phyloP scores from a whole-genome alignment of 2,113 vertebrate genomes.

The Lanius collurio region DNA sequence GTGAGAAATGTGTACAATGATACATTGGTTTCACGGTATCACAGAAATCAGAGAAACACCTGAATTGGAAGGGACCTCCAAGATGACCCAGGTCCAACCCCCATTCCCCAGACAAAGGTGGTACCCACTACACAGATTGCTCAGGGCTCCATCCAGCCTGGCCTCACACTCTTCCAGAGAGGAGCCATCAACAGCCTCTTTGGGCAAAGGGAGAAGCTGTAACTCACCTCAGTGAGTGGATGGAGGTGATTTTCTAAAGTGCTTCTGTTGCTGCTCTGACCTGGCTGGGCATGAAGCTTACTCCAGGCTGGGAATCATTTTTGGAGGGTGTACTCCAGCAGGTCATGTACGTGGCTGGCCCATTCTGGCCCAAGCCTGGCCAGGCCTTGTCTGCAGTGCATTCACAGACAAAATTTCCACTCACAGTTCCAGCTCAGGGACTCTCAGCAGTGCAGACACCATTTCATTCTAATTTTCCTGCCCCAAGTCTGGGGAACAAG shows the following conservation, averaged over 20 bases:
- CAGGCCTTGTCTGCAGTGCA: not conserved
- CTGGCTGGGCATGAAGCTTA: not conserved
- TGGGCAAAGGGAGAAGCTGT: not conserved
- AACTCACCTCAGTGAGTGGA: not conserved
- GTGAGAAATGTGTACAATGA: not conserved
- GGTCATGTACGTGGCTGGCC: not conserved
- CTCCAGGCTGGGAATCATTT: not conserved
- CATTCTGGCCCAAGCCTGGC: not conserved
- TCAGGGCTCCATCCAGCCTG: not conserved
- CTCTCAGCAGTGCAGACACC: not conserved
- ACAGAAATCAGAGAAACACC: no score
- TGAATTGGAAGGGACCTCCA: not conserved
- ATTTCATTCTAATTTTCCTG: not conserved
- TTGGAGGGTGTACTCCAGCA: not conserved
- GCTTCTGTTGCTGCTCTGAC: not conserved
- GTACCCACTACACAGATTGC: no score
- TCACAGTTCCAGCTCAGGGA: not conserved
- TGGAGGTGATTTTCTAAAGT: not conserved
- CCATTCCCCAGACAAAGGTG: no score
- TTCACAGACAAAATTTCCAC: not conserved
- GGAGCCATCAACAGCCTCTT: not conserved
- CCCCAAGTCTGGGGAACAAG: not conserved
- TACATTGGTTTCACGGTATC: not conserved
- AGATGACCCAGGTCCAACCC: not conserved
- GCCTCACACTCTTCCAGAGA: not conserved